Percentiles rank a stretch among this genome's conserved stretches.
Conservation (phyloP, 2,113 vertebrate genomes). For the Phasianus colchicus region DNA sequence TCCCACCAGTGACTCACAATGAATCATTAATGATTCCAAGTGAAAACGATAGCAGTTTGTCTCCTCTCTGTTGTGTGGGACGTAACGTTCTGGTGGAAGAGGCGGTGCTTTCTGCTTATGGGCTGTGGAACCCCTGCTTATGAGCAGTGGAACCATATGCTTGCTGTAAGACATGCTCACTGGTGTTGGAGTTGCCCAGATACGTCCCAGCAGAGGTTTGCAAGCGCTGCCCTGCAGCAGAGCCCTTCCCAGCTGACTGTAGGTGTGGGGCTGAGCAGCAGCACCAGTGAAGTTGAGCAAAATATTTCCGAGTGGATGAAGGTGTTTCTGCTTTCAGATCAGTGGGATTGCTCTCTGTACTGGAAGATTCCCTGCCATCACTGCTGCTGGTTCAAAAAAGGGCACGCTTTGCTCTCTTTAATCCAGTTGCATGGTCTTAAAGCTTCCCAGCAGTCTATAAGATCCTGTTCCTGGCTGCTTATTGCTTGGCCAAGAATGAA, state of each 20-base stretch:
- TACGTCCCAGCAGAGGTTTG: not conserved
- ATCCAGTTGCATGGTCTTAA: not conserved
- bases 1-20: constrained; percentile 62
- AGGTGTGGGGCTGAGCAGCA: not conserved
- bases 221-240: not conserved
- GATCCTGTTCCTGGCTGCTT: not conserved
- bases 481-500: not conserved
- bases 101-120: constrained; percentile 5
- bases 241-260: not conserved
- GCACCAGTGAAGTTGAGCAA: not conserved
- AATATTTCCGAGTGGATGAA: not conserved
- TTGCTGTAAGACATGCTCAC: constrained; percentile 24
- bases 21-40: constrained; percentile 65
- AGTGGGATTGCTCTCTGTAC: not conserved
- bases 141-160: constrained; percentile 12
- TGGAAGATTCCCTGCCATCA: not conserved
- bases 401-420: not conserved
- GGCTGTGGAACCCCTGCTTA: not conserved
- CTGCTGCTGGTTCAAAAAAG: not conserved
- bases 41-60: constrained; percentile 22
- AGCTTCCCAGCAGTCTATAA: not conserved
- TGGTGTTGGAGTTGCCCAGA: not conserved
- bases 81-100: constrained; percentile 24
- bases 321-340: not conserved
- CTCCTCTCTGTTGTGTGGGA: constrained; percentile 45